Percentiles rank a stretch among this genome's conserved stretches.
These are phyloP conservation scores for Sinocyclocheilus anshuiensis DNA, from an alignment of 2,113 vertebrate genomes.

Conservation along the genomic window DNA sequence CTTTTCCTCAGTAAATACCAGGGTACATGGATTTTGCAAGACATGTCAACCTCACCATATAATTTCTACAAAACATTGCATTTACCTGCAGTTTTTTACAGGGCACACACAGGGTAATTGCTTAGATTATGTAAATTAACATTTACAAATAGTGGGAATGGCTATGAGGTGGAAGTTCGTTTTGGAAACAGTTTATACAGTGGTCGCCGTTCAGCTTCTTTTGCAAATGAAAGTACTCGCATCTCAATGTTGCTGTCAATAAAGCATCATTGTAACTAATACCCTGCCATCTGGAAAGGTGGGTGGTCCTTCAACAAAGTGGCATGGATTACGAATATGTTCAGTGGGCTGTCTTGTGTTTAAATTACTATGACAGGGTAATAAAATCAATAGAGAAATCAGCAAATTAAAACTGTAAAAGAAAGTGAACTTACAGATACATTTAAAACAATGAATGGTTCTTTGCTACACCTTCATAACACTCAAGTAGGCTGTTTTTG, in stretches of 20 bases:
- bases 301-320: constrained; percentile 36
- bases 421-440: neutral
- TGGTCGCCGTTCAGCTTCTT: neutral
- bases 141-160: neutral
- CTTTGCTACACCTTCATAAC: neutral
- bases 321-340: neutral
- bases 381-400: constrained; percentile 12
- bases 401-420: neutral
- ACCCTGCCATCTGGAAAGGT: constrained; percentile 15
- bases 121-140: neutral
- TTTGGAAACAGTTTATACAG: neutral
- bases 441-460: neutral
- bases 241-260: constrained; percentile 16
- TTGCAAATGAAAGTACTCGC: neutral
- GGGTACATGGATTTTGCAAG: neutral
- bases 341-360: neutral
- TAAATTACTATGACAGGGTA: neutral
- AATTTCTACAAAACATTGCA: neutral
- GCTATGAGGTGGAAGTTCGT: neutral
- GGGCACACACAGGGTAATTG: neutral
- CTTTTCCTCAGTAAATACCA: neutral
- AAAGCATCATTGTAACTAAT: constrained; percentile 37
- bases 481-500: neutral
- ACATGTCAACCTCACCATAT: neutral
- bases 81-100: neutral